Evolutionary conservation across 2,113 vertebrate genomes (phyloP).

Genomic region (Aleadryas rufinucha): DNA sequence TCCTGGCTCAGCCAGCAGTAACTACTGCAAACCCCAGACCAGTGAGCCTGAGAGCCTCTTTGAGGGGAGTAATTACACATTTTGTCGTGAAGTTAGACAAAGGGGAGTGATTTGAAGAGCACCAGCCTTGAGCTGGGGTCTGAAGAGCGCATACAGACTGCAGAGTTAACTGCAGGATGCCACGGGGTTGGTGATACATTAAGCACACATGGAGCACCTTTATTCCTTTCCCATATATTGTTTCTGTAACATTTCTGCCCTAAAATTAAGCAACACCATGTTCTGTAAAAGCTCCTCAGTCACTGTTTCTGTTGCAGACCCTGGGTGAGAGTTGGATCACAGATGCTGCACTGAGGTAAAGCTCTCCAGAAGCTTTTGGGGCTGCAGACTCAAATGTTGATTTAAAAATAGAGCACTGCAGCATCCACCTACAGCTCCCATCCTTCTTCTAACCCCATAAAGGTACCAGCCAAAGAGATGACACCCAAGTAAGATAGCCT

Average conservation of each 20-base stretch:
- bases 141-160: neutral
- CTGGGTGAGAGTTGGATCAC: neutral
- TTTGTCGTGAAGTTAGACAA: neutral
- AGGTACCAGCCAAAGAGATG: neutral
- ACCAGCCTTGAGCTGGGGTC: neutral
- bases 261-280: neutral
- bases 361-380: neutral
- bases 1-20: neutral
- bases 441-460: neutral
- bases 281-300: neutral
- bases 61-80: neutral
- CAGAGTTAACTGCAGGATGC: neutral
- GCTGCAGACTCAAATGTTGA: neutral
- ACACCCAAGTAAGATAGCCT: neutral
- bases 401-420: neutral
- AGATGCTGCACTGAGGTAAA: neutral
- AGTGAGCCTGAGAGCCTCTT: neutral
- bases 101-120: neutral
- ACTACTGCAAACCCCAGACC: neutral
- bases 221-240: neutral
- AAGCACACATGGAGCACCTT: neutral
- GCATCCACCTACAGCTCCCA: neutral
- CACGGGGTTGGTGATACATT: neutral
- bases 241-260: neutral
- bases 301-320: neutral